These are phyloP conservation scores for Thoracochromis brauschi DNA, from an alignment of 2,113 vertebrate species.

Conservation along the genomic window DNA sequence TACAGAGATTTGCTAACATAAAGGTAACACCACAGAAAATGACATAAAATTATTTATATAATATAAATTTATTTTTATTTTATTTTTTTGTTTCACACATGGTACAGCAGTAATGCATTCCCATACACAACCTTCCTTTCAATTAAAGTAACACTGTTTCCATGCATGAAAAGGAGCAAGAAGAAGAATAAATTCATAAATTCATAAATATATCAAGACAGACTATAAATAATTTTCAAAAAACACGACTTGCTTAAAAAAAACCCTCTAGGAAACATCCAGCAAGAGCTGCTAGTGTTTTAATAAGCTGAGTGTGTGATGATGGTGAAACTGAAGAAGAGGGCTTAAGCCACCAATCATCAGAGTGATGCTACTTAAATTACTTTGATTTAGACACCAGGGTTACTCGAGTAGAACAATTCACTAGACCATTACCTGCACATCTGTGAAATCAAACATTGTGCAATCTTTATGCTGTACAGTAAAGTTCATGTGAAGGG, in stretches of 20 bases:
- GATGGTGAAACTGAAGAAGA: not conserved
- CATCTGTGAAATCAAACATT: not conserved
- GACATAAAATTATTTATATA: not conserved
- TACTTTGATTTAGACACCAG: not conserved
- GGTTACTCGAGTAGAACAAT: not conserved
- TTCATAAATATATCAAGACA: not conserved
- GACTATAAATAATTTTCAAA: not conserved
- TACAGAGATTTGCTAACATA: not conserved
- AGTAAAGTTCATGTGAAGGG: not conserved
- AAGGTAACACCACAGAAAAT: not conserved
- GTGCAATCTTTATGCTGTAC: not conserved
- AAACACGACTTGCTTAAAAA: not conserved
- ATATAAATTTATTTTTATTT: not conserved
- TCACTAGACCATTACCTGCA: rapidly evolving
- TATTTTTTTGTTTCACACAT: too few species aligned
- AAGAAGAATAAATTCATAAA: too few species aligned
- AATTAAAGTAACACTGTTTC: too few species aligned
- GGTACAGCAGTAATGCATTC: too few species aligned
- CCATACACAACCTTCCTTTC: too few species aligned
- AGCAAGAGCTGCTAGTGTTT: not conserved
- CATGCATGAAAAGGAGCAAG: too few species aligned
- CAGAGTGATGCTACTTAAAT: not conserved
- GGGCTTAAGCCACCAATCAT: not conserved
- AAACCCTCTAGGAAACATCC: not conserved
- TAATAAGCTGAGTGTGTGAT: not conserved